Percentiles rank a stretch among this genome's conserved stretches.
Evolutionary conservation across 2,888 invertebrate genomes (phyloP).

Genomic region (Nomada goodeniana): DNA sequence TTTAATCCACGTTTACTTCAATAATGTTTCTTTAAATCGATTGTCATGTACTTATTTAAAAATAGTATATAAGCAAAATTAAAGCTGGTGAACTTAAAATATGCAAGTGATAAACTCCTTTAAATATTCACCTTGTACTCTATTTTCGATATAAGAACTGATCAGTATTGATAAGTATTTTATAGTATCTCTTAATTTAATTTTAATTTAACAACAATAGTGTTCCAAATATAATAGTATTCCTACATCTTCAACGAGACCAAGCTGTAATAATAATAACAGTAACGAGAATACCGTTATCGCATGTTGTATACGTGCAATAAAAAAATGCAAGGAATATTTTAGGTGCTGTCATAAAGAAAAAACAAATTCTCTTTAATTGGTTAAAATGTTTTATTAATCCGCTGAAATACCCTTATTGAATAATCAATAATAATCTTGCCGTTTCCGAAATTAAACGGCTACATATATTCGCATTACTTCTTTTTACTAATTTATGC

Average conservation of each 20-base stretch:
- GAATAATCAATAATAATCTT: conserved; percentile 53
- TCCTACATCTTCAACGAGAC: conserved; percentile 45
- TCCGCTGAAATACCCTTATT: conserved; percentile 39
- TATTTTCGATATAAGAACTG: conserved; percentile 48
- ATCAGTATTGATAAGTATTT: conserved; percentile 58
- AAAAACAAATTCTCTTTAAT: conserved; percentile 73
- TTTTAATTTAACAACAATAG: conserved; percentile 39
- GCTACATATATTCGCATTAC: conserved; percentile 18
- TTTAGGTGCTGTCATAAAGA: conserved; percentile 57
- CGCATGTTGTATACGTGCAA: conserved; percentile 38
- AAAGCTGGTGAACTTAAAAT: conserved; percentile 11
- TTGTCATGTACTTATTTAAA: conserved; percentile 46
- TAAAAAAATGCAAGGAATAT: conserved; percentile 44
- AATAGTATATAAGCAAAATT: conserved; percentile 45
- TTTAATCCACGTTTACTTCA: conserved; percentile 5
- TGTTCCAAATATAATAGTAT: conserved; percentile 20
- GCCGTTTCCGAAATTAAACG: conserved; percentile 30
- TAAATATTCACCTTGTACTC: conserved; percentile 26
- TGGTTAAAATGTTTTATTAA: conserved; percentile 77
- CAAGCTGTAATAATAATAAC: conserved; percentile 48
- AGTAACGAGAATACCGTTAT: conserved; percentile 7
- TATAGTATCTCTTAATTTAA: conserved; percentile 37
- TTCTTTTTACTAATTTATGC: conserved; percentile 38
- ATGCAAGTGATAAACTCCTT: conserved; percentile 10
- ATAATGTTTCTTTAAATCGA: conserved; percentile 18